Conservation (phyloP, 2,113 vertebrate genomes). For the Megatriorchis doriae region DNA sequence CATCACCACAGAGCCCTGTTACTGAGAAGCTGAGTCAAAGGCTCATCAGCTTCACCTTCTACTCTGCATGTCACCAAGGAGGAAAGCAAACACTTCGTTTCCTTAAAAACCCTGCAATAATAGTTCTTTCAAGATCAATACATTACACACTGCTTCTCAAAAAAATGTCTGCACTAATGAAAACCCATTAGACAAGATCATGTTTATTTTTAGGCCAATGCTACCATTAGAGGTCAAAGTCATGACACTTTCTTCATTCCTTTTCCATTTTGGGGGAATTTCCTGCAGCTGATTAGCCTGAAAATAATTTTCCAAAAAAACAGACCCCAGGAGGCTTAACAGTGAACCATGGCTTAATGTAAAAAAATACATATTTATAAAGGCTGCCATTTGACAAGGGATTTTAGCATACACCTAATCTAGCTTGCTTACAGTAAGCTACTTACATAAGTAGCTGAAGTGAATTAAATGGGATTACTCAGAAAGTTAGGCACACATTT, state of each 20-base stretch:
- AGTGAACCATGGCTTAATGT: background rate
- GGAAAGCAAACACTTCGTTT: background rate
- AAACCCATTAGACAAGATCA: background rate
- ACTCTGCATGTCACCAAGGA: background rate
- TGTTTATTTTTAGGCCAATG: background rate
- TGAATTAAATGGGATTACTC: background rate
- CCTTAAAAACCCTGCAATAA: background rate
- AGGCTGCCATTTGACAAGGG: background rate
- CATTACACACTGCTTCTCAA: background rate
- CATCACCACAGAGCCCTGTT: background rate
- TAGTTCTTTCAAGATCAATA: background rate
- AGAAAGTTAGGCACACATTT: background rate
- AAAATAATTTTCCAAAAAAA: background rate
- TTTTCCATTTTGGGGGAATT: constrained; percentile 29
- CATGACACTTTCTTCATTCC: constrained; percentile 21
- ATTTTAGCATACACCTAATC: background rate
- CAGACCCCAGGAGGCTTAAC: background rate
- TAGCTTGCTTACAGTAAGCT: background rate
- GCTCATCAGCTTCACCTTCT: background rate
- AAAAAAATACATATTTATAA: background rate
- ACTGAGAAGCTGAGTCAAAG: background rate
- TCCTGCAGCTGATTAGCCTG: background rate
- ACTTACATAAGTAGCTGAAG: background rate
- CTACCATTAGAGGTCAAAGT: constrained; percentile 7
- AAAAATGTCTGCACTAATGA: background rate